These are phyloP conservation scores for Leptinotarsa defecta DNA, from an alignment of 1,140 invertebrate genomes.

Conservation along the genomic window DNA sequence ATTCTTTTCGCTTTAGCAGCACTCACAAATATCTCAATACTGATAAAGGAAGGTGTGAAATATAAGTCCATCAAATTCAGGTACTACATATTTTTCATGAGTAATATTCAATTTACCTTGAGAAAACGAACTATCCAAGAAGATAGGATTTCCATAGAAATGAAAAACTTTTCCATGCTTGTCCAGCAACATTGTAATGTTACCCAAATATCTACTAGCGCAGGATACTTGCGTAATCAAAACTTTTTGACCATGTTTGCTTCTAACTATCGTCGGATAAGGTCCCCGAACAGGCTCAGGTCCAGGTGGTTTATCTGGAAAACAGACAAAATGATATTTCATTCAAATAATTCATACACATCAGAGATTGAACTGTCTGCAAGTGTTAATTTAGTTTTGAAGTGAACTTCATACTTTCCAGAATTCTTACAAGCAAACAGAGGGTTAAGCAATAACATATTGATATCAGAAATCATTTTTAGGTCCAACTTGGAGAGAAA, in stretches of 20 bases:
- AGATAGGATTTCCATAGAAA: conserved; percentile 75
- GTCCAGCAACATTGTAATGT: conserved; percentile 73
- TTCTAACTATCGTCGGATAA: conserved; percentile 56
- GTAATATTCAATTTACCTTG: conserved; percentile 59
- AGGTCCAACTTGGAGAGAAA: no score
- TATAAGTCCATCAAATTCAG: no score
- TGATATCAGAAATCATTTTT: no score
- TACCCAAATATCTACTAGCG: conserved; percentile 75
- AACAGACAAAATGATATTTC: background rate
- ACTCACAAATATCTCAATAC: no score
- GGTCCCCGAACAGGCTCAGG: conserved; percentile 54
- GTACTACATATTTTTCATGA: no score
- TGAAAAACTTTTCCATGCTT: conserved; percentile 66
- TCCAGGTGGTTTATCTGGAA: conserved; percentile 28
- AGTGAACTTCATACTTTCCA: no score
- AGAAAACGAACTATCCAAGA: conserved; percentile 66
- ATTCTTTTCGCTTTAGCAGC: no score
- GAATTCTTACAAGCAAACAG: no score
- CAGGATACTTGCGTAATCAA: conserved; percentile 71
- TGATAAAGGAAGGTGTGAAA: no score
- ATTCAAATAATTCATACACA: background rate
- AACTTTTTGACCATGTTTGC: conserved; percentile 60
- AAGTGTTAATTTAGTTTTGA: no score
- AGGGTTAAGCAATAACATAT: no score
- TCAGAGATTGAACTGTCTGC: no score